Evolutionary conservation across 2,888 invertebrate species (phyloP).

Genomic region (Campoplex nolae): DNA sequence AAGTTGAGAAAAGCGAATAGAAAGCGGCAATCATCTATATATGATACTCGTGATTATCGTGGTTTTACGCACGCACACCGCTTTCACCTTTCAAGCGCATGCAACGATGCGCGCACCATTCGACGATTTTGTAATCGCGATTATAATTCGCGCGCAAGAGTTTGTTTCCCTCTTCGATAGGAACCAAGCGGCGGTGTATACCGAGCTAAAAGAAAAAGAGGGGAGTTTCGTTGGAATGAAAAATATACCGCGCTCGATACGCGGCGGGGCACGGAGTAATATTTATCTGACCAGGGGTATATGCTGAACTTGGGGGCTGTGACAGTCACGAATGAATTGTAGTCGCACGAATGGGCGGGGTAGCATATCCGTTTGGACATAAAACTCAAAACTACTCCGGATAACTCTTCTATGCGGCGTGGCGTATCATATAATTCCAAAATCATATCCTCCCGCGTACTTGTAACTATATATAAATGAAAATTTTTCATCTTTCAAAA

Average conservation of each 20-base stretch:
- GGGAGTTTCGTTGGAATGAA: not conserved
- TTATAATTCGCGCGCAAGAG: not conserved
- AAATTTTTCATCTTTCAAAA: not conserved
- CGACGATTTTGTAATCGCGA: not conserved
- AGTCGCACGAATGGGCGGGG: not conserved
- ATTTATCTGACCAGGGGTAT: not conserved
- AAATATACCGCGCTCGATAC: not conserved
- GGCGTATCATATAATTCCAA: not conserved
- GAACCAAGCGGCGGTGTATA: no score
- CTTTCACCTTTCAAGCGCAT: not conserved
- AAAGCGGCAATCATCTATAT: conserved; percentile 1
- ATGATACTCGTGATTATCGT: conserved; percentile 35
- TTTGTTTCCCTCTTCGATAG: not conserved
- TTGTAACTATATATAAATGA: not conserved
- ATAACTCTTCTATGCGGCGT: not conserved
- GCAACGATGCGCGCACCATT: not conserved
- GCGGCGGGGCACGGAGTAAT: not conserved
- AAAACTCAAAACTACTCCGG: not conserved
- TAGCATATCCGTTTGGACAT: not conserved
- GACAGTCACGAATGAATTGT: not conserved
- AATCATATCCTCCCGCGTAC: not conserved
- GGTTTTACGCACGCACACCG: no score
- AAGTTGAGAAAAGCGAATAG: not conserved
- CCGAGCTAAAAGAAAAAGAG: not conserved
- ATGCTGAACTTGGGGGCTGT: not conserved